A percentile compares a stretch with the other conserved stretches of the same genome.
Conservation (phyloP, 2,888 invertebrate species). For the Chirona hameri region DNA sequence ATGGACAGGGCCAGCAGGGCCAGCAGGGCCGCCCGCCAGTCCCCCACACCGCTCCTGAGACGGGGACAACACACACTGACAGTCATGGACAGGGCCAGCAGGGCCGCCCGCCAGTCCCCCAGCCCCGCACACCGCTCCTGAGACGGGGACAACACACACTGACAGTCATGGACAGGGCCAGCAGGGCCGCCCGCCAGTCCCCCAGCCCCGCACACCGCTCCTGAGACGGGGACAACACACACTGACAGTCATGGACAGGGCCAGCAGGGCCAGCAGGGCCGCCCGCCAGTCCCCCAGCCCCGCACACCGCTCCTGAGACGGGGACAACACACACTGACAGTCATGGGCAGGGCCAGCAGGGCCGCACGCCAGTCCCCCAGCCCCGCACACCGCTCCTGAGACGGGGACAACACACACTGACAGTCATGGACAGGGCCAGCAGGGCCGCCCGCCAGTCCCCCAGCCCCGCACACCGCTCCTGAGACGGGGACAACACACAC, state of each 20-base stretch:
- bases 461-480: constrained; percentile 1
- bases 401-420: neutral
- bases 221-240: neutral
- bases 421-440: neutral
- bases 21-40: neutral
- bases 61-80: neutral
- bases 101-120: neutral
- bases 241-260: no score
- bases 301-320: constrained; percentile 2
- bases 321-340: neutral
- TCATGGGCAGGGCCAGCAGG: neutral
- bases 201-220: neutral
- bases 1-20: neutral
- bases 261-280: neutral
- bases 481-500: neutral
- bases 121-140: constrained; percentile 1
- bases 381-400: neutral
- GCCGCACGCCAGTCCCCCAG: neutral
- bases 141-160: neutral
- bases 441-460: neutral
- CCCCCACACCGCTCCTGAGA: constrained; percentile 8
- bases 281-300: neutral
- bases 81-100: neutral
- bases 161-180: neutral
- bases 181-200: neutral